Evolutionary conservation across 2,888 invertebrate species (phyloP).

Genomic region (Erynnis tages): DNA sequence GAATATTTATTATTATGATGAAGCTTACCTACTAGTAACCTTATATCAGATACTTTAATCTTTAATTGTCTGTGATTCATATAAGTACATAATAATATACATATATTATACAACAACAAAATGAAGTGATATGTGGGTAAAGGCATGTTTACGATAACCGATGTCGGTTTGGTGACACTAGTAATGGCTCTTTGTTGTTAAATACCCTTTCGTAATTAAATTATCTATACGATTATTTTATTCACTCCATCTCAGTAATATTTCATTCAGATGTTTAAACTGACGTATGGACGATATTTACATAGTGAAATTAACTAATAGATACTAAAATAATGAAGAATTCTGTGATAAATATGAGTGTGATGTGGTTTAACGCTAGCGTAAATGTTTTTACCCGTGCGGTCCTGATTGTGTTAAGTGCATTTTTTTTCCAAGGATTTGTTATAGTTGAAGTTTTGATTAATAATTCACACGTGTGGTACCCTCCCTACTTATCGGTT

Average conservation of each 20-base stretch:
- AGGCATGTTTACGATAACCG: conserved; percentile 24
- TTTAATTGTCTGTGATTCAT: too few relatives aligned
- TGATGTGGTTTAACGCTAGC: conserved; percentile 50
- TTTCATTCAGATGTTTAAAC: background rate
- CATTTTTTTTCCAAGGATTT: conserved; percentile 63
- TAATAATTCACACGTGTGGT: conserved; percentile 61
- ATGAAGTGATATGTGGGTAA: conserved; percentile 5
- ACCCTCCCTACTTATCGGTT: conserved; percentile 59
- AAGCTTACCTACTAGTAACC: too few relatives aligned
- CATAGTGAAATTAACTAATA: conserved; percentile 1
- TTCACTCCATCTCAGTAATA: background rate
- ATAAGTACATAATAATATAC: too few relatives aligned
- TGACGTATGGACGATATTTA: background rate
- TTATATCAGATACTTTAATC: too few relatives aligned
- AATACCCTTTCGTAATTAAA: background rate
- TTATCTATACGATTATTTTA: background rate
- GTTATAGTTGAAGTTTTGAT: conserved; percentile 65
- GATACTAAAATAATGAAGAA: conserved; percentile 20
- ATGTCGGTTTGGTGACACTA: conserved; percentile 9
- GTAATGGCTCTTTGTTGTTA: conserved; percentile 8
- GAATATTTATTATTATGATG: too few relatives aligned
- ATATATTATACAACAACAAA: too few relatives aligned
- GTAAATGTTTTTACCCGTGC: conserved; percentile 55
- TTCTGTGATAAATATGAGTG: conserved; percentile 18
- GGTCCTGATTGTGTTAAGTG: conserved; percentile 58